Base-by-base conservation (phyloP, 2,113 vertebrate genomes). In the Cyprinus carpio region DNA sequence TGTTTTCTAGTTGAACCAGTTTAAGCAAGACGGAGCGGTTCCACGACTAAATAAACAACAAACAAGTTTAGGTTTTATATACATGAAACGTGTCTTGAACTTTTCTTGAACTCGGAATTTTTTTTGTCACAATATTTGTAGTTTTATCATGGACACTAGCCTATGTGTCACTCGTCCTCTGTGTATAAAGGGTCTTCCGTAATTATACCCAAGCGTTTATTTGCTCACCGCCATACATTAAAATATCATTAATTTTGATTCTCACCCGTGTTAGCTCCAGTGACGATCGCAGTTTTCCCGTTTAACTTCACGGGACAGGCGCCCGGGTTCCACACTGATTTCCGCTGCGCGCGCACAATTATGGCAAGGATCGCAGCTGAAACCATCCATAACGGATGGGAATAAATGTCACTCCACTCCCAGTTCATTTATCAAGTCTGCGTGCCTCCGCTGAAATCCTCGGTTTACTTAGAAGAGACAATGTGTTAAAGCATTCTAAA, bases 221-320 rank as follows among this genome's bases (percentile, higher is more conserved):
- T 11, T 27, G n/a, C 13, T 16, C 25, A 49, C 7, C 1, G 37
- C 3, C 6, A 51, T 25, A 18, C 40, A 18, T 54, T 18, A 58
- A 31, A 56, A 56, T 2, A 10, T 13, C 4, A 12, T 13, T 13
- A 13, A 34, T 7, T 13, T 20, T 12, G 4, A 72, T 6, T 2
- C 91, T 92, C 77, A 97, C 97, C 97, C 74, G 95, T 94, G 75
- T 95, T 97, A 75, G 96, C 96, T 49, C 96, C 97, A 0, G 96
- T 97, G 79, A 97, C 95, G 2, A 97, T 92, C 0, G 94, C 95
- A 0, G 95, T 97, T 88, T 96, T 97, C 65, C 97, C 96, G 0
- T 84, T 92, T 71, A 98, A 94, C 5, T 91, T 90, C 0, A 93
- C 86, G 1, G 81, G 60, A 89, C 96, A 97, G 0, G 60, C 0